phyloP scores from a whole-genome alignment of 2,888 invertebrate species.

The Drosophila rellima region DNA sequence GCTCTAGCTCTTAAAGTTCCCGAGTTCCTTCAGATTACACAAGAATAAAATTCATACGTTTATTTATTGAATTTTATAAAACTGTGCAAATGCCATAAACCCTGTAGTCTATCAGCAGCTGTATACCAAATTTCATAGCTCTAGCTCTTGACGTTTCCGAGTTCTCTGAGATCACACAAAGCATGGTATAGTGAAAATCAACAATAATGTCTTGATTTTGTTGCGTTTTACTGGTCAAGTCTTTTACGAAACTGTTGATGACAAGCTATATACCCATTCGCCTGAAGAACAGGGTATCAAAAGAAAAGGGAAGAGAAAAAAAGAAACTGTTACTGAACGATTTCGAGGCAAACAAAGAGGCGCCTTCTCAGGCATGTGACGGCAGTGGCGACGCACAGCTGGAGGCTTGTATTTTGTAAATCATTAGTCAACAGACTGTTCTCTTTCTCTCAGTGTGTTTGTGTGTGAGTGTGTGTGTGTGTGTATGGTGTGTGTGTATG shows the following conservation, averaged over 20 bases:
- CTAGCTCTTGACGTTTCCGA: background rate
- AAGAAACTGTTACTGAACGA: slow-evolving; percentile 17
- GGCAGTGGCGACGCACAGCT: slow-evolving; percentile 68
- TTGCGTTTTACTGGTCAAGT: background rate
- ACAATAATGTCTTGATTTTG: background rate
- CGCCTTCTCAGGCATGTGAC: slow-evolving; percentile 44
- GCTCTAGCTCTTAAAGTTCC: background rate
- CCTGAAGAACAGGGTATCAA: slow-evolving; percentile 14
- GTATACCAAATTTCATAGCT: background rate
- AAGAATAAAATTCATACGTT: background rate
- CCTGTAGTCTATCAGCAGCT: background rate
- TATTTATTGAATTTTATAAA: background rate
- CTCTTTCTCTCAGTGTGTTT: slow-evolving; percentile 2
- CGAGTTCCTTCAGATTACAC: background rate
- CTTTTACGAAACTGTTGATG: background rate
- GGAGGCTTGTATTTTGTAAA: slow-evolving; percentile 75
- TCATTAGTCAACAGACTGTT: slow-evolving; percentile 74
- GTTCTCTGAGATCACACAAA: background rate
- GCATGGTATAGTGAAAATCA: background rate
- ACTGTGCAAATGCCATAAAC: no score
- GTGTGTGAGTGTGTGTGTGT: background rate
- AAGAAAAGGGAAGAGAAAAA: background rate
- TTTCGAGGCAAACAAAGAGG: slow-evolving; percentile 35
- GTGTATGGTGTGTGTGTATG: slow-evolving; percentile 25
- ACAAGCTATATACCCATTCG: background rate